Percentiles rank a stretch among this genome's conserved stretches.
Conservation (phyloP, 2,797 vertebrate genomes). For the Peromyscus eremicus region DNA sequence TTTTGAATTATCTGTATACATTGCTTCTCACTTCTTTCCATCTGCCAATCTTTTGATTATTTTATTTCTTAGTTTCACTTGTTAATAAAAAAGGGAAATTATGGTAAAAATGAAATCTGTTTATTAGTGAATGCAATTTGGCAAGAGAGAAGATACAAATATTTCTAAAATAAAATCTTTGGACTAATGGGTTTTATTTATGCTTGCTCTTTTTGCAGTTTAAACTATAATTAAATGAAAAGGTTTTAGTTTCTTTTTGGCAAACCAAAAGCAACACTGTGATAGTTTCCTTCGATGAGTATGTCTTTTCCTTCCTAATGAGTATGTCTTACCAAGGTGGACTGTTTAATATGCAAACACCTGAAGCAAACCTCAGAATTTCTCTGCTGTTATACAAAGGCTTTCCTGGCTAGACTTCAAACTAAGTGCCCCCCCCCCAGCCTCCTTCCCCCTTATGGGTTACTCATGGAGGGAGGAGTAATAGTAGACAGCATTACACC, state of each 20-base stretch:
- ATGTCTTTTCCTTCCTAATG: too few species aligned
- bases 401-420: not conserved
- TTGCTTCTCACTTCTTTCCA: conserved; percentile 75
- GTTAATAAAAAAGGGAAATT: conserved; percentile 77
- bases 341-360: not conserved
- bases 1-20: conserved; percentile 74
- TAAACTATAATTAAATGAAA: conserved; percentile 66
- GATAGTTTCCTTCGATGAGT: conserved; percentile 52
- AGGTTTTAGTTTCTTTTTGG: conserved; percentile 61
- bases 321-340: not conserved
- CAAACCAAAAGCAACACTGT: conserved; percentile 61
- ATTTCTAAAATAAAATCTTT: conserved; percentile 79
- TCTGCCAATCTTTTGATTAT: conserved; percentile 80
- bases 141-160: conserved; percentile 78
- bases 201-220: conserved; percentile 76
- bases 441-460: not conserved
- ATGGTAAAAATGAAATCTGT: conserved; percentile 78
- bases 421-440: not conserved
- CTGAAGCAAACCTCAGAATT: conserved; percentile 57
- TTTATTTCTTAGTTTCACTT: conserved; percentile 77
- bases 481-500: not conserved
- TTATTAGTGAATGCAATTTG: conserved; percentile 77
- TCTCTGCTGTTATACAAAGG: conserved; percentile 45
- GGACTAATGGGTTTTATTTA: conserved; percentile 78
- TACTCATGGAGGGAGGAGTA: not conserved